Conservation (phyloP, 2,888 invertebrate species). For the Ophion ellenae region DNA sequence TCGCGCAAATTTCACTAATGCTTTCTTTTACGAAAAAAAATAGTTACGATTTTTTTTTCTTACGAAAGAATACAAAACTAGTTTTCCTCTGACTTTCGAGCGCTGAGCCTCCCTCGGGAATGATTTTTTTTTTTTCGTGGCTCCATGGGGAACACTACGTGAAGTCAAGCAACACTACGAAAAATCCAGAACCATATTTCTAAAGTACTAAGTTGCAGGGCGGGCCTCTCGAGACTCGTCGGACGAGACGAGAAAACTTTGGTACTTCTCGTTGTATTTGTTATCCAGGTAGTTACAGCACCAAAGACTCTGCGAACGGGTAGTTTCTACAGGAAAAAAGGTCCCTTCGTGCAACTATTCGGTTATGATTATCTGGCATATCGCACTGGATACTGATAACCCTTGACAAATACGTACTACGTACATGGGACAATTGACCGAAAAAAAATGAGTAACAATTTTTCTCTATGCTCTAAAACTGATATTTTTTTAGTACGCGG, state of each 20-base stretch:
- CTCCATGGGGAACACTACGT: slow-evolving; percentile 51
- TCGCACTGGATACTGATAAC: background rate
- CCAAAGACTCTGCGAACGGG: background rate
- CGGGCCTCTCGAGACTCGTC: slow-evolving; percentile 6
- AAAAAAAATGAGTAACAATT: background rate
- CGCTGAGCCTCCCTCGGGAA: background rate
- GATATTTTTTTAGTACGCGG: slow-evolving; percentile 13
- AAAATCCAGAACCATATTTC: slow-evolving; percentile 57
- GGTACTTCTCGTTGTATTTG: background rate
- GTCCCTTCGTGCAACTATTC: background rate
- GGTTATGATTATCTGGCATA: background rate
- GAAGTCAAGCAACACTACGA: slow-evolving; percentile 63
- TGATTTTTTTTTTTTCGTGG: slow-evolving; percentile 13
- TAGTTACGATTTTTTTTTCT: background rate
- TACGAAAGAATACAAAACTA: background rate
- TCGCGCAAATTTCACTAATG: background rate
- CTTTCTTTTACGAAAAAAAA: background rate
- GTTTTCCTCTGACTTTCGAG: background rate
- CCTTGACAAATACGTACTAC: background rate
- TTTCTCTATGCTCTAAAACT: background rate
- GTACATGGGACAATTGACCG: background rate
- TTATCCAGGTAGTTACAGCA: slow-evolving; percentile 17
- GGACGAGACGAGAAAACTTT: background rate
- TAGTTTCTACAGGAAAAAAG: background rate
- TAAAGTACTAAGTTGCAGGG: slow-evolving; percentile 59